These are phyloP conservation scores for Laticauda laticaudata DNA, from an alignment of 2,113 vertebrate species.

Conservation along the genomic window DNA sequence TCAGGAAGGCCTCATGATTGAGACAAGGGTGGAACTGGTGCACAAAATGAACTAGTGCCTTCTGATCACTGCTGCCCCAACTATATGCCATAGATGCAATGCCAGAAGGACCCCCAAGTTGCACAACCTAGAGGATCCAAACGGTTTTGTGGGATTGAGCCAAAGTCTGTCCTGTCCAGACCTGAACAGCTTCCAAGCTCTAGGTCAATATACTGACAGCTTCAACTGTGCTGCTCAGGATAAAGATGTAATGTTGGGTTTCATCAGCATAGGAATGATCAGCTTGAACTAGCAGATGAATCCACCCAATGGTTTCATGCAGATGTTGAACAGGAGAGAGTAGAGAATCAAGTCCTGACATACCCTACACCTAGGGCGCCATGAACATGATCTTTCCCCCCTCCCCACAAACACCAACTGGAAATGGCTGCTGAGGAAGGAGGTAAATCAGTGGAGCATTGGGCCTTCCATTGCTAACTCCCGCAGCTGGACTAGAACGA, in stretches of 20 bases:
- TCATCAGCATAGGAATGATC: neutral
- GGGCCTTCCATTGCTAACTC: neutral
- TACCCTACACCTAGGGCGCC: neutral
- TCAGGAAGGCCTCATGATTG: neutral
- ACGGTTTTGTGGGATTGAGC: neutral
- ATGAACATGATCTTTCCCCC: neutral
- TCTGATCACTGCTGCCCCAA: neutral
- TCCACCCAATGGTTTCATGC: neutral
- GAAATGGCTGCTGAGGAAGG: neutral
- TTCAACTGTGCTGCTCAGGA: neutral
- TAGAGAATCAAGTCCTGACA: neutral
- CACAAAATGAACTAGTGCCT: neutral
- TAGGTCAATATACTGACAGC: neutral
- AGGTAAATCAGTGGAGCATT: neutral
- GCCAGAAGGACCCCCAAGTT: neutral
- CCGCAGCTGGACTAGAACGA: neutral
- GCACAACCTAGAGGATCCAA: neutral
- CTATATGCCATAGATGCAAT: neutral
- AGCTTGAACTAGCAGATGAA: neutral
- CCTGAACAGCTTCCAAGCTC: neutral
- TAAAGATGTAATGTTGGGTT: neutral
- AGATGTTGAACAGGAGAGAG: neutral
- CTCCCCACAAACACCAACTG: neutral
- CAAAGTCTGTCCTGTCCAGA: neutral
- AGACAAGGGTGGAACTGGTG: neutral